A percentile compares a stretch with the other conserved stretches of the same genome.
Evolutionary conservation across 2,888 invertebrate species (phyloP).

Genomic region (Rhagonycha fulva): DNA sequence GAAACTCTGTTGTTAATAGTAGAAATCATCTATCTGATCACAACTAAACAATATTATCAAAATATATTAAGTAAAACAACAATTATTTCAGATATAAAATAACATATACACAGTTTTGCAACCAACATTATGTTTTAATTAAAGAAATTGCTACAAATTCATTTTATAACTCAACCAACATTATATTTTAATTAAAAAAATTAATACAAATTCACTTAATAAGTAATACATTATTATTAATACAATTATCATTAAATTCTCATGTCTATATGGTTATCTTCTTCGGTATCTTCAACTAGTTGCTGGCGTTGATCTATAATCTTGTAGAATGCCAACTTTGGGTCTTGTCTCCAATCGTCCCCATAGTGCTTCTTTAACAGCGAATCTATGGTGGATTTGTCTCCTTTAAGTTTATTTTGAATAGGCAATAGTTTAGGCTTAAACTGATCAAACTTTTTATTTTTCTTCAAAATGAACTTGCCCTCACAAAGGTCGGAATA

Average conservation of each 20-base stretch:
- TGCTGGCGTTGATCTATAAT: background rate
- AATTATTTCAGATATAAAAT: too few relatives aligned
- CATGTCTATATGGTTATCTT: too few relatives aligned
- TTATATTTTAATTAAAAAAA: too few relatives aligned
- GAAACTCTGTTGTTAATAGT: background rate
- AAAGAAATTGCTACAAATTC: background rate
- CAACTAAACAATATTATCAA: background rate
- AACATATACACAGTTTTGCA: background rate
- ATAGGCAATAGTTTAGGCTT: background rate
- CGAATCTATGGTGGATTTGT: background rate
- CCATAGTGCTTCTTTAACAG: background rate
- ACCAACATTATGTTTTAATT: background rate
- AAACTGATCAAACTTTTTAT: background rate
- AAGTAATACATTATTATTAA: too few relatives aligned
- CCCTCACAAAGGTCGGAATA: conserved; percentile 17
- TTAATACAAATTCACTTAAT: background rate
- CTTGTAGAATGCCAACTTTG: background rate
- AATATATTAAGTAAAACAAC: too few relatives aligned
- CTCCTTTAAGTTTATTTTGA: background rate
- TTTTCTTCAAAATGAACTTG: background rate
- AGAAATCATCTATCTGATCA: background rate
- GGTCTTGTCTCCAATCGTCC: background rate
- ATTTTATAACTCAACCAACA: too few relatives aligned
- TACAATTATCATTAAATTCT: too few relatives aligned
- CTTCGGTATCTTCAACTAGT: background rate